phyloP scores from a whole-genome alignment of 2,113 vertebrate genomes.

The Eidolon helvum region DNA sequence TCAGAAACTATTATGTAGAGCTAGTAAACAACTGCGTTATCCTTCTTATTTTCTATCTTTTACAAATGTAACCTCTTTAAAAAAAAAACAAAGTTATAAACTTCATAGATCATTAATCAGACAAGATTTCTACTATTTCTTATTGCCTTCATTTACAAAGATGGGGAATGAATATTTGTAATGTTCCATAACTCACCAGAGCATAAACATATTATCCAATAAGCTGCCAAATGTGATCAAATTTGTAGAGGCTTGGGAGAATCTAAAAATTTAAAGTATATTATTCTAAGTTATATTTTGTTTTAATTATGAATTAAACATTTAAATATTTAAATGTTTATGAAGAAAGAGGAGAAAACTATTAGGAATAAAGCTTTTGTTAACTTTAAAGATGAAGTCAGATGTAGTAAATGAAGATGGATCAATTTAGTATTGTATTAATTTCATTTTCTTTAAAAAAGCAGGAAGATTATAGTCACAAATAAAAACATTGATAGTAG shows the following conservation, averaged over 20 bases:
- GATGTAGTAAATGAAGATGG: not conserved
- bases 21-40: not conserved
- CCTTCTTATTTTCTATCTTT: not conserved
- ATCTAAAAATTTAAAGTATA: not conserved
- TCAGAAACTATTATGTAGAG: not conserved
- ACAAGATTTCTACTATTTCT: not conserved
- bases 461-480: not conserved
- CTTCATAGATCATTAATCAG: not conserved
- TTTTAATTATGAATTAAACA: not conserved
- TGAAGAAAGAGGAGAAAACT: not conserved
- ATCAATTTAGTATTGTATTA: not conserved
- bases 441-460: constrained; percentile 23
- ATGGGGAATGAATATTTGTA: not conserved
- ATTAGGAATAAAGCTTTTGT: not conserved
- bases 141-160: not conserved
- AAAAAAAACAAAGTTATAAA: not conserved
- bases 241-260: not conserved
- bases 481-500: not conserved
- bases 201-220: not conserved
- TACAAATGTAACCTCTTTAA: not conserved
- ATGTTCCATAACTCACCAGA: not conserved
- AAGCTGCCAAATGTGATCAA: not conserved
- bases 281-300: not conserved
- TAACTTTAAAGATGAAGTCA: not conserved
- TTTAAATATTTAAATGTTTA: constrained; percentile 1